Evolutionary conservation across 2,113 vertebrate genomes (phyloP).

Genomic region (Corvus moneduloides): DNA sequence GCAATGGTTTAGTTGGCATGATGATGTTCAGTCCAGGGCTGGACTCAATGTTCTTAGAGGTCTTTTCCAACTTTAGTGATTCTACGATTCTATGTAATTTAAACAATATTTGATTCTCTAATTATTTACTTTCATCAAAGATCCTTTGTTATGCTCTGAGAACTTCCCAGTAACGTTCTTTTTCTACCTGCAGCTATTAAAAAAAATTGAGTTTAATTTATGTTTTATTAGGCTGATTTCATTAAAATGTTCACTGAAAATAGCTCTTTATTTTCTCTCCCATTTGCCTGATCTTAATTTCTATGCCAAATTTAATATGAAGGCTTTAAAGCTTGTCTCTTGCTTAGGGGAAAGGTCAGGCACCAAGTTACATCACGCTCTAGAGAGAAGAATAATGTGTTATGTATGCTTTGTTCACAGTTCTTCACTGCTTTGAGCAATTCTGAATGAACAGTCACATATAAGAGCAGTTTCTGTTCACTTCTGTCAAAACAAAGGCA

Average conservation of each 20-base stretch:
- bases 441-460: background rate
- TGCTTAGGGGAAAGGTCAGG: background rate
- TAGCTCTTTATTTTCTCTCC: background rate
- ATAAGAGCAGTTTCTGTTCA: background rate
- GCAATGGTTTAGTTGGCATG: background rate
- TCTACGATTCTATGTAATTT: background rate
- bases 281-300: background rate
- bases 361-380: background rate
- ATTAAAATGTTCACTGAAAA: background rate
- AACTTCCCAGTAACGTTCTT: background rate
- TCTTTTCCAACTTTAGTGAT: background rate
- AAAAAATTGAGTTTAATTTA: background rate
- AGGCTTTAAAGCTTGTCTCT: background rate
- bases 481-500: background rate
- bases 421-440: background rate
- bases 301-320: background rate
- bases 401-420: background rate
- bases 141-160: background rate
- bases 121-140: background rate
- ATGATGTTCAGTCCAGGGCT: background rate
- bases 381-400: background rate
- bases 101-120: background rate
- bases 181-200: background rate
- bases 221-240: background rate
- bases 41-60: background rate